Conservation (phyloP, 1,140 invertebrate species). For the Penaeus vannamei region DNA sequence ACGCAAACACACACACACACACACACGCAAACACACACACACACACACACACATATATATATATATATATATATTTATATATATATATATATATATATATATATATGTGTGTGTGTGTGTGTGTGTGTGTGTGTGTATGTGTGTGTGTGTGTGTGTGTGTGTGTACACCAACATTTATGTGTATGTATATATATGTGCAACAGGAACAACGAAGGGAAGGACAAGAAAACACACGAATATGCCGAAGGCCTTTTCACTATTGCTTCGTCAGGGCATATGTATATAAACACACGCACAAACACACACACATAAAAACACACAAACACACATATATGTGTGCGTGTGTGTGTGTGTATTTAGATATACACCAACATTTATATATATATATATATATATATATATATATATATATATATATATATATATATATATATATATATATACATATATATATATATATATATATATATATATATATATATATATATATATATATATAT, state of each 20-base stretch:
- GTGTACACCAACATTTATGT: neutral
- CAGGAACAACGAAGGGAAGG: neutral
- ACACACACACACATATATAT: neutral
- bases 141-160: neutral
- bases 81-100: neutral
- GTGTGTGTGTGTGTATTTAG: neutral
- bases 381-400: constrained; percentile 9
- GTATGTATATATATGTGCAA: neutral
- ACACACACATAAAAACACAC: neutral
- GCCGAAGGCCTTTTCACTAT: too few relatives aligned
- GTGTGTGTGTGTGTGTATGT: constrained; percentile 10
- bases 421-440: constrained; percentile 6
- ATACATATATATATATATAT: constrained; percentile 9
- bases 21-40: neutral
- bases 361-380: neutral
- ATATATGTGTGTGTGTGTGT: neutral
- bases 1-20: neutral
- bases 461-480: neutral
- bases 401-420: constrained; percentile 17
- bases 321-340: neutral
- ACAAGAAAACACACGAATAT: too few relatives aligned
- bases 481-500: neutral
- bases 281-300: neutral
- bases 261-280: too few relatives aligned
- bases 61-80: constrained; percentile 5